phyloP scores from a whole-genome alignment of 2,113 vertebrate species.

The Phrynosoma blainvillii region DNA sequence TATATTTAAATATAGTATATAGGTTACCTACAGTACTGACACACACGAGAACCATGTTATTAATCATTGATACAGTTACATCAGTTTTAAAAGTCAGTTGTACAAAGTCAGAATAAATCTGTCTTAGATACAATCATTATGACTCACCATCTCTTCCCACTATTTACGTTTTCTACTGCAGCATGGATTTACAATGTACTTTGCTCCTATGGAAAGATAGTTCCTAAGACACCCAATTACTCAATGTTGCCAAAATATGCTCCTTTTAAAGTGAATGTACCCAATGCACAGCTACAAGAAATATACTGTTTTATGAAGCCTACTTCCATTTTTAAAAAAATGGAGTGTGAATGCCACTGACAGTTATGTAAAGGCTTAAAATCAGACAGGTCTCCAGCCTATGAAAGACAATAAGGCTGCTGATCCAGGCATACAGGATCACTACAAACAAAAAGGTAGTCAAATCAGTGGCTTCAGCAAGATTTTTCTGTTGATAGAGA shows the following conservation, averaged over 20 bases:
- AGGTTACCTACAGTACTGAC: slow-evolving; percentile 45
- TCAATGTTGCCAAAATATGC: slow-evolving; percentile 41
- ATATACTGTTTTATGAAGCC: slow-evolving; percentile 10
- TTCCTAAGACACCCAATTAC: slow-evolving; percentile 1
- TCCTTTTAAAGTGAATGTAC: slow-evolving; percentile 22
- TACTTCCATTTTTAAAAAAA: slow-evolving; percentile 37
- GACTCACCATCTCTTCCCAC: slow-evolving; percentile 32
- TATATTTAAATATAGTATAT: slow-evolving; percentile 28
- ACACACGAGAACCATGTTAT: slow-evolving; percentile 27
- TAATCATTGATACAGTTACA: slow-evolving; percentile 40
- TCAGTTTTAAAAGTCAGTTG: slow-evolving; percentile 24
- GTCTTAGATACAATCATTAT: slow-evolving; percentile 48
- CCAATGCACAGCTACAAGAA: slow-evolving; percentile 30
- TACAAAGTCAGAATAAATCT: slow-evolving; percentile 33
- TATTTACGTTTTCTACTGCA: slow-evolving; percentile 29
- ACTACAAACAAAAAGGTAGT: slow-evolving; percentile 39
- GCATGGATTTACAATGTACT: slow-evolving; percentile 49
- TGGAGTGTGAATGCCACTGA: slow-evolving; percentile 2
- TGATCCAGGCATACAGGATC: slow-evolving; percentile 45
- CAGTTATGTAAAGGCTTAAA: slow-evolving; percentile 38
- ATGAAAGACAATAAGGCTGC: slow-evolving; percentile 51
- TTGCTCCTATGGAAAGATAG: slow-evolving; percentile 23
- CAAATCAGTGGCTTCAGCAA: slow-evolving; percentile 11
- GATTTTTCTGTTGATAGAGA: slow-evolving; percentile 1
- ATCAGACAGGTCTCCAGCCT: slow-evolving; percentile 52